phyloP scores from a whole-genome alignment of 2,113 vertebrate genomes.

The Antigone vipio region DNA sequence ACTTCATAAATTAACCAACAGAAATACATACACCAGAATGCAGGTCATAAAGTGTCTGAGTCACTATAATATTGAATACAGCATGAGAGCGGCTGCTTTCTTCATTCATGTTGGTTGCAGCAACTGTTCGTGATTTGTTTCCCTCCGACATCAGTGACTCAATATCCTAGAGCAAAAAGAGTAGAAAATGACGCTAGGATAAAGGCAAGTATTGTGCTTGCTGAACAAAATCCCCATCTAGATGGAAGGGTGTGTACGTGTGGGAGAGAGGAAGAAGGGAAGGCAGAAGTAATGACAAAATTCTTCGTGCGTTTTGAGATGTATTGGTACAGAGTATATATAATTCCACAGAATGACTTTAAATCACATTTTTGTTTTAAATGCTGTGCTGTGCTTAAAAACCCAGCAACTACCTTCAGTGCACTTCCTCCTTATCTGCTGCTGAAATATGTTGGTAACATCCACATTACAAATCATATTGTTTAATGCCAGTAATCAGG shows the following conservation, averaged over 20 bases:
- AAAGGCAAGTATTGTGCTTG: not conserved
- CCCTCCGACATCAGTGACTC: slow-evolving; percentile 91
- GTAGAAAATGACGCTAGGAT: not conserved
- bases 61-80: slow-evolving; percentile 88
- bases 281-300: not conserved
- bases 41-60: slow-evolving; percentile 85
- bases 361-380: not conserved
- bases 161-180: slow-evolving; percentile 78
- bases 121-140: slow-evolving; percentile 93
- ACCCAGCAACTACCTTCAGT: not conserved
- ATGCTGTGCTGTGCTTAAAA: not conserved
- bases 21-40: slow-evolving; percentile 80
- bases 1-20: not conserved
- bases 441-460: not conserved
- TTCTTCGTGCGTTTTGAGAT: not conserved
- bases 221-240: not conserved
- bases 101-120: slow-evolving; percentile 96
- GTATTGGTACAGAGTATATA: not conserved
- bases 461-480: not conserved
- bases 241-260: not conserved
- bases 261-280: not conserved
- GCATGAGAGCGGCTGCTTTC: slow-evolving; percentile 91
- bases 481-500: not conserved
- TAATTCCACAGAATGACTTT: not conserved
- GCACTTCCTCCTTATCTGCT: not conserved